These are phyloP conservation scores for Xanthia togata DNA, from an alignment of 2,888 invertebrate species.

Conservation along the genomic window DNA sequence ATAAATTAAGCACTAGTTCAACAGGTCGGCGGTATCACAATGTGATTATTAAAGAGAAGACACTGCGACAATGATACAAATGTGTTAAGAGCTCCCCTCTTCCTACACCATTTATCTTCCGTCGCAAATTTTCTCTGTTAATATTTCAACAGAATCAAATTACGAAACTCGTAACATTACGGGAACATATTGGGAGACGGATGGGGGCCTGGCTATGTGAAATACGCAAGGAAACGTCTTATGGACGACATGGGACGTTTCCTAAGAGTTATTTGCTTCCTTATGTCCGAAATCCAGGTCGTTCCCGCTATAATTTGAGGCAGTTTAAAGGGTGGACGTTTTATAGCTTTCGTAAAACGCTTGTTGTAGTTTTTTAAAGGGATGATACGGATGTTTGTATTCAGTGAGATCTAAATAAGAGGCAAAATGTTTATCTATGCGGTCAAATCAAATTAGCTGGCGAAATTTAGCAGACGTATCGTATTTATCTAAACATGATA, in stretches of 20 bases:
- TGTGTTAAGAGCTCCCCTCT: slow-evolving; percentile 66
- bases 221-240: slow-evolving; percentile 80
- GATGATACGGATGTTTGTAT: not conserved
- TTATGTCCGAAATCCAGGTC: slow-evolving; percentile 78
- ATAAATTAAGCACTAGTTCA: slow-evolving; percentile 53
- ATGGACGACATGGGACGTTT: slow-evolving; percentile 79
- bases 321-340: slow-evolving; percentile 69
- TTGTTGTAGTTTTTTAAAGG: not conserved
- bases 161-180: slow-evolving; percentile 82
- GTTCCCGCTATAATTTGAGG: slow-evolving; percentile 72
- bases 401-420: not conserved
- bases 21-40: slow-evolving; percentile 58
- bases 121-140: slow-evolving; percentile 83
- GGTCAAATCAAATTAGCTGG: too few relatives aligned
- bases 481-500: too few relatives aligned
- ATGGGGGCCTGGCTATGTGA: slow-evolving; percentile 78
- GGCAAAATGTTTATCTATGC: too few relatives aligned
- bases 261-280: slow-evolving; percentile 80
- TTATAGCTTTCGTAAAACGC: slow-evolving; percentile 32
- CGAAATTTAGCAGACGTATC: too few relatives aligned
- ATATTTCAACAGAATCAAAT: slow-evolving; percentile 88
- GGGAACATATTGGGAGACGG: slow-evolving; percentile 82
- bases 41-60: slow-evolving; percentile 60
- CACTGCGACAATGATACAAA: slow-evolving; percentile 69
- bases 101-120: slow-evolving; percentile 76